A percentile compares a stretch with the other conserved stretches of the same genome.
Conservation (phyloP, 2,113 vertebrate species). For the Oostethus manadensis region DNA sequence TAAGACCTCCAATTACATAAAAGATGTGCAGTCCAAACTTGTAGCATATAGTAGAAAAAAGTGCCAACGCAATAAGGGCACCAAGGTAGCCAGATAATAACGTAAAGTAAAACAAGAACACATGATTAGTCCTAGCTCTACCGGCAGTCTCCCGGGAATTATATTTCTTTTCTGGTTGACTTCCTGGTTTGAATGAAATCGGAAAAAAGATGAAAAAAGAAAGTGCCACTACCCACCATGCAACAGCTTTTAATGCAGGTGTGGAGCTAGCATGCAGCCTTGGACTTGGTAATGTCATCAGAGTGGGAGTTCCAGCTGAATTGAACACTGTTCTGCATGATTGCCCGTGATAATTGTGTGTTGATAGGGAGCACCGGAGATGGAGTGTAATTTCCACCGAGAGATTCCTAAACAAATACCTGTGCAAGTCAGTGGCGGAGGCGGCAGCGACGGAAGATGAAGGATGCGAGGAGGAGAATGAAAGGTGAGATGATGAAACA, state of each 20-base stretch:
- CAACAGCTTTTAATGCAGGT: conserved; percentile 74
- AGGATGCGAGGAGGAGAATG: conserved; percentile 62
- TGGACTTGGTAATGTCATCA: conserved; percentile 94
- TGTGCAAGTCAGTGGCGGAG: conserved; percentile 56
- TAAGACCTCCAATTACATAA: conserved; percentile 24
- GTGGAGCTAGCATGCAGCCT: conserved; percentile 82
- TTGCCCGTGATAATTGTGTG: conserved; percentile 99
- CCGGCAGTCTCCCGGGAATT: neutral
- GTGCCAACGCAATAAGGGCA: neutral
- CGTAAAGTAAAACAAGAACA: conserved; percentile 36
- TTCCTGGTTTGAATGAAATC: conserved; percentile 56
- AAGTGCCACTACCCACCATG: neutral
- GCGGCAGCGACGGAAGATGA: conserved; percentile 42
- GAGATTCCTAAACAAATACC: conserved; percentile 97
- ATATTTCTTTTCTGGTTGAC: conserved; percentile 41
- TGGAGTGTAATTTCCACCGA: conserved; percentile 97
- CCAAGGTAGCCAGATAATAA: conserved; percentile 27
- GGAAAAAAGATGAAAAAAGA: conserved; percentile 46
- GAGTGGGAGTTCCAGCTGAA: conserved; percentile 97
- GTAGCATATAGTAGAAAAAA: neutral
- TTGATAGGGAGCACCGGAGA: conserved; percentile 97
- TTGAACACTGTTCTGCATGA: conserved; percentile 99
- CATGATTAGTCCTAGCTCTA: conserved; percentile 29
- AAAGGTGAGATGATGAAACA: conserved; percentile 61
- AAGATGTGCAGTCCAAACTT: neutral